Evolutionary conservation across 2,888 invertebrate species (phyloP).

Genomic region (Tortrix viridana): DNA sequence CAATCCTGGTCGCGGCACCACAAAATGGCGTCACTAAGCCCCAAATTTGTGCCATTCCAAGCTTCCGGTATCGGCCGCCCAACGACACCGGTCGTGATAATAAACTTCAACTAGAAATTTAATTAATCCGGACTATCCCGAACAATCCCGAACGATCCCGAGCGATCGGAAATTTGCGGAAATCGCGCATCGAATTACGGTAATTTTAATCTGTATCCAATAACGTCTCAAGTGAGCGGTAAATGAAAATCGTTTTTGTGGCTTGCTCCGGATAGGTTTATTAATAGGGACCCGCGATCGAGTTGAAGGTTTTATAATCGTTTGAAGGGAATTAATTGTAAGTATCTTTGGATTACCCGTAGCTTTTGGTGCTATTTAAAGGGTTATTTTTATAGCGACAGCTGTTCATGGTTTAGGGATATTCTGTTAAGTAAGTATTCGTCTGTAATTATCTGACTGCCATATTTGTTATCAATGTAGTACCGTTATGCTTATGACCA

Average conservation of each 20-base stretch:
- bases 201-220: constrained; percentile 37
- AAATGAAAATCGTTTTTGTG: constrained; percentile 29
- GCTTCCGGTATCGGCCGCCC: constrained; percentile 27
- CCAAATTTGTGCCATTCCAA: constrained; percentile 16
- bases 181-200: constrained; percentile 34
- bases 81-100: constrained; percentile 34
- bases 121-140: constrained; percentile 34
- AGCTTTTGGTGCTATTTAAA: neutral
- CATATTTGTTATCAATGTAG: too few species aligned
- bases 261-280: constrained; percentile 7
- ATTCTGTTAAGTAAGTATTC: too few species aligned
- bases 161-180: constrained; percentile 27
- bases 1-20: neutral
- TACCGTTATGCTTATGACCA: too few species aligned
- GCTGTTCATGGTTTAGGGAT: too few species aligned
- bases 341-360: neutral
- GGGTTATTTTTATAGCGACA: neutral
- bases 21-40: neutral
- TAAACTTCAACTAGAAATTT: constrained; percentile 37
- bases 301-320: neutral
- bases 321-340: too few species aligned
- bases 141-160: too few species aligned
- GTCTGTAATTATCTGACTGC: too few species aligned
- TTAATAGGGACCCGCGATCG: constrained; percentile 1
- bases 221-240: constrained; percentile 34